Conservation (phyloP, 2,888 invertebrate genomes). For the Drosophila anomalata region DNA sequence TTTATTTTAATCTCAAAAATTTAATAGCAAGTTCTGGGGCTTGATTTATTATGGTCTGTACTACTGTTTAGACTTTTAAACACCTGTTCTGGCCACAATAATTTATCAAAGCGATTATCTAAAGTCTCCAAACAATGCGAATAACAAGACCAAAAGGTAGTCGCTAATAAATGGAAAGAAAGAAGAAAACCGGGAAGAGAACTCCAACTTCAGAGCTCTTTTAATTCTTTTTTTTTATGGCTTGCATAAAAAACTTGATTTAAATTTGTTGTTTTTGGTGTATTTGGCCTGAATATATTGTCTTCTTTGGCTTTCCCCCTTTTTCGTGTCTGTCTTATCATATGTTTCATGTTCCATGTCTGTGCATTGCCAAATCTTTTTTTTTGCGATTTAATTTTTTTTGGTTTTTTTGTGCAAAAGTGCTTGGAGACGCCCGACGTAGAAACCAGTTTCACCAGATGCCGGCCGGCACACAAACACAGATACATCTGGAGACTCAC, state of each 20-base stretch:
- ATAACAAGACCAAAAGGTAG: constrained; percentile 1
- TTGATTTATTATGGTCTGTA: too few relatives aligned
- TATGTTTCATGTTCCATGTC: constrained; percentile 53
- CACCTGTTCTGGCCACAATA: constrained; percentile 58
- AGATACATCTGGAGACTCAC: constrained; percentile 1
- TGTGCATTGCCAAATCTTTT: constrained; percentile 66
- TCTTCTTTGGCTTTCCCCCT: constrained; percentile 26
- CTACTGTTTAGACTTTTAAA: not conserved
- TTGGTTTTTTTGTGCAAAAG: constrained; percentile 53
- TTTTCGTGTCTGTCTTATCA: constrained; percentile 63
- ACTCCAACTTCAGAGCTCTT: constrained; percentile 1
- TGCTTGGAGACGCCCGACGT: constrained; percentile 28
- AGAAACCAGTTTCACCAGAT: constrained; percentile 78
- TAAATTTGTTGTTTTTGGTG: constrained; percentile 25
- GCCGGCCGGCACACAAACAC: constrained; percentile 73
- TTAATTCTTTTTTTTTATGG: constrained; percentile 2
- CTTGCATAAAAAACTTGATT: constrained; percentile 39
- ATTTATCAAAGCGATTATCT: constrained; percentile 12
- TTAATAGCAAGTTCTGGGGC: too few relatives aligned
- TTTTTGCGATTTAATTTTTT: constrained; percentile 23
- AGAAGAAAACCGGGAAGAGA: not conserved
- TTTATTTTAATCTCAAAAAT: too few relatives aligned
- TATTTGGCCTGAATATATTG: constrained; percentile 11
- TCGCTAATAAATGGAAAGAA: constrained; percentile 5
- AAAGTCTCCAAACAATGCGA: not conserved